Evolutionary conservation across 2,888 invertebrate species (phyloP), one percentile per base, ranked within the genome.

Genomic region (Terebella lapidaria): DNA sequence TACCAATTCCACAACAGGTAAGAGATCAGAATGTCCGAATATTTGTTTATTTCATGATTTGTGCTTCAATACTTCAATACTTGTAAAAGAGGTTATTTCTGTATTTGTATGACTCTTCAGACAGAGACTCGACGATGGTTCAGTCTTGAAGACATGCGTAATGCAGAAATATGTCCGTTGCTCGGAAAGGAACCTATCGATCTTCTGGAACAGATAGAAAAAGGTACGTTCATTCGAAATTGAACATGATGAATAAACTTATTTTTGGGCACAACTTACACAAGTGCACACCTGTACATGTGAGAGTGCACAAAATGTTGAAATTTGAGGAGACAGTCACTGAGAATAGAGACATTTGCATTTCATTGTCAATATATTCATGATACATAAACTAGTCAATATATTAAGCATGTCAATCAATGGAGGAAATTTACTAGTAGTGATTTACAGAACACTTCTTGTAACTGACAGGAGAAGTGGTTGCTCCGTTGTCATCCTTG

Each of bases 111-210:
- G n/a, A n/a, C n/a, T n/a, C n/a, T 58, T 20, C 47, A 67, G 61
- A 61, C 56, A 5, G 62, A 61, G 4, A 65, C 67, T 51, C 65
- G 64, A 4, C 57, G 59, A 3, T 76, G 75, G 76, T 58, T 76
- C 58, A 70, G 64, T 26, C 59, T 70, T n/a, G 66, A 69, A 22
- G 73, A 75, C 51, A 72, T 61, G 56, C 29, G 24, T 20, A 42
- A 47, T n/a, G 15, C 26, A 3, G 53, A 57, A 22, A 60, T 68
- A 20, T 58, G 59, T 1, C 65, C 63, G n/a, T 65, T 78, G 24
- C 65, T 76, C 29, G 77, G 77, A 18, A 63, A 68, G 10, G 78
- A 78, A 58, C 75, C 75, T 2, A 58, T 75, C 22, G 70, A 72
- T 22, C 66, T 74, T 28, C 58, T 70, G 2, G 64, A 71, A 29